Conservation (phyloP, 2,888 invertebrate species). For the Ectropis crepuscularia region DNA sequence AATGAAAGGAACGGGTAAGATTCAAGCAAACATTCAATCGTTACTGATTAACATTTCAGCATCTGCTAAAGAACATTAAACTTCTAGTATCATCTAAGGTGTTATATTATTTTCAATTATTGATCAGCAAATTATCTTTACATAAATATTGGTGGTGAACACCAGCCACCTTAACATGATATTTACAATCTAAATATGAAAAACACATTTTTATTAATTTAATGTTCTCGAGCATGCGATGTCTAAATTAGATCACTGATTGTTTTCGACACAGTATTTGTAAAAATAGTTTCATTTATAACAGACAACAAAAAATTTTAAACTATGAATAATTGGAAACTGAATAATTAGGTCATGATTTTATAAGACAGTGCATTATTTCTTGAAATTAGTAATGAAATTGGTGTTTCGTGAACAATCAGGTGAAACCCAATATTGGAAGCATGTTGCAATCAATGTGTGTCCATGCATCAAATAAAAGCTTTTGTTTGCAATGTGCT, state of each 20-base stretch:
- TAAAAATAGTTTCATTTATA: not conserved
- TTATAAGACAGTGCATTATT: not conserved
- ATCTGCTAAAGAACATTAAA: no score
- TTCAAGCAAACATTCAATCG: not conserved
- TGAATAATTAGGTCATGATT: not conserved
- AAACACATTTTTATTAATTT: slow-evolving; percentile 1
- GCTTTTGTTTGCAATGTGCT: slow-evolving; percentile 64
- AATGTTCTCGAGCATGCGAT: slow-evolving; percentile 25
- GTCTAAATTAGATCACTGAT: slow-evolving; percentile 32
- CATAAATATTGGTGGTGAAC: no score
- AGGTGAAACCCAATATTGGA: slow-evolving; percentile 40
- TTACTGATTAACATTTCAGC: no score
- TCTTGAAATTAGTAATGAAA: not conserved
- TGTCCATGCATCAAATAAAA: slow-evolving; percentile 53
- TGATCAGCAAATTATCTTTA: not conserved
- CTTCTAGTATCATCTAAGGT: no score
- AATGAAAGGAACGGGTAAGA: slow-evolving; percentile 91
- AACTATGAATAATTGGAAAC: no score
- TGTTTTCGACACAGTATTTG: slow-evolving; percentile 22
- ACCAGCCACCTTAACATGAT: no score
- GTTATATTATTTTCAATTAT: not conserved
- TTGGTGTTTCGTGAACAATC: slow-evolving; percentile 35
- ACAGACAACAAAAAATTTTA: no score
- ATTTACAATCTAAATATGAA: no score
- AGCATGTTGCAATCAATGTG: slow-evolving; percentile 64